Conservation (phyloP, 2,113 vertebrate species). For the Ibidorhyncha struthersii region DNA sequence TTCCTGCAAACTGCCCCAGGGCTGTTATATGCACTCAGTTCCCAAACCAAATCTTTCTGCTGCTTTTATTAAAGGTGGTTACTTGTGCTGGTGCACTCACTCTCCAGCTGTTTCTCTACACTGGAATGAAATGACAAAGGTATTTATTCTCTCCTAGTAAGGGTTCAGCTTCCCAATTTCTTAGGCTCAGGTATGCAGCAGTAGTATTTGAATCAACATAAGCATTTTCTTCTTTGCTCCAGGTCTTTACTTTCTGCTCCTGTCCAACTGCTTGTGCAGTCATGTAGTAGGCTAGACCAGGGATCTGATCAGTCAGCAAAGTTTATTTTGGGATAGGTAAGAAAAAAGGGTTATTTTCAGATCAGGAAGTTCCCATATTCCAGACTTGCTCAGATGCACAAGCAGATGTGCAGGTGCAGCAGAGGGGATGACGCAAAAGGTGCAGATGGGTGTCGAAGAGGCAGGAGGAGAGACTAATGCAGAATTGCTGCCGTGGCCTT, state of each 20-base stretch:
- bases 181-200: neutral
- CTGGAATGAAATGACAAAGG: neutral
- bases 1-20: neutral
- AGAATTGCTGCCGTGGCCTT: neutral
- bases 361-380: neutral
- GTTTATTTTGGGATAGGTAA: neutral
- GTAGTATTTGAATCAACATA: neutral
- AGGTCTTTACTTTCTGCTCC: neutral
- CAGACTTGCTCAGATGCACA: neutral
- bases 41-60: neutral
- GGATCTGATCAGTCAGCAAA: neutral
- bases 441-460: neutral
- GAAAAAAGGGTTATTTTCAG: neutral
- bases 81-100: neutral
- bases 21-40: accelerated
- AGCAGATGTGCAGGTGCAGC: neutral
- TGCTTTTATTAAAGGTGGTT: neutral
- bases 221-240: neutral
- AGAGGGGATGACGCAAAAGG: neutral
- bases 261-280: neutral
- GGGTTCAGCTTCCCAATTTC: neutral
- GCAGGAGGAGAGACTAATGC: neutral
- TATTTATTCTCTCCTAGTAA: neutral
- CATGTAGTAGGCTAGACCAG: neutral
- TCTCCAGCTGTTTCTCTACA: neutral